These are phyloP conservation scores for Vulpes ferrilata DNA, from an alignment of 2,113 vertebrate species.

Conservation along the genomic window DNA sequence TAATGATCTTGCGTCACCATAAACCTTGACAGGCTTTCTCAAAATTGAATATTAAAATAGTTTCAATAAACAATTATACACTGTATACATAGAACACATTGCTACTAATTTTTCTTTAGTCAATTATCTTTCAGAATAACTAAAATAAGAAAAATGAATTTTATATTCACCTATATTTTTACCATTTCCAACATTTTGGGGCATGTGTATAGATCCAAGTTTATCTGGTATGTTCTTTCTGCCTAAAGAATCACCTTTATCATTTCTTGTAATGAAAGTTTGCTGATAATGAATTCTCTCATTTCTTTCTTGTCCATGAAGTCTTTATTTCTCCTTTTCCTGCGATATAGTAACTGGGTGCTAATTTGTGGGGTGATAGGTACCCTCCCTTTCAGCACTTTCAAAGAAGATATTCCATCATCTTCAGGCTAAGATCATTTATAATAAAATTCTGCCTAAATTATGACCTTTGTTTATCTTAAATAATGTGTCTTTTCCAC, in stretches of 20 bases:
- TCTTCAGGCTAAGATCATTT: background rate
- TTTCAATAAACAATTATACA: background rate
- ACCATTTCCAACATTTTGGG: background rate
- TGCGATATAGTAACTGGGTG: background rate
- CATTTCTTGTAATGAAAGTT: background rate
- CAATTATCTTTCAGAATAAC: background rate
- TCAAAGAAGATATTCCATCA: background rate
- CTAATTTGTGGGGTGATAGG: background rate
- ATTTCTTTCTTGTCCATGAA: background rate
- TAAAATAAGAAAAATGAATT: slow-evolving; percentile 3
- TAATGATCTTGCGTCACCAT: background rate
- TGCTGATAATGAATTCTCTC: background rate
- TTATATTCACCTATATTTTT: slow-evolving; percentile 39
- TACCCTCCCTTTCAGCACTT: background rate
- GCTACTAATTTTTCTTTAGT: background rate
- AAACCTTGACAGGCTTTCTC: background rate
- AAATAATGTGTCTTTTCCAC: background rate
- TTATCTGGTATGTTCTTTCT: background rate
- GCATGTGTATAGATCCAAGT: background rate
- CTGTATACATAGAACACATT: background rate
- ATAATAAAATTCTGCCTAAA: background rate
- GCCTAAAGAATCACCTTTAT: background rate
- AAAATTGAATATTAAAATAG: background rate
- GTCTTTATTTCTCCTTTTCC: background rate
- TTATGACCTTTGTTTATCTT: background rate